Base-by-base conservation (phyloP, 1,140 invertebrate genomes). In the Nasonia giraulti region DNA sequence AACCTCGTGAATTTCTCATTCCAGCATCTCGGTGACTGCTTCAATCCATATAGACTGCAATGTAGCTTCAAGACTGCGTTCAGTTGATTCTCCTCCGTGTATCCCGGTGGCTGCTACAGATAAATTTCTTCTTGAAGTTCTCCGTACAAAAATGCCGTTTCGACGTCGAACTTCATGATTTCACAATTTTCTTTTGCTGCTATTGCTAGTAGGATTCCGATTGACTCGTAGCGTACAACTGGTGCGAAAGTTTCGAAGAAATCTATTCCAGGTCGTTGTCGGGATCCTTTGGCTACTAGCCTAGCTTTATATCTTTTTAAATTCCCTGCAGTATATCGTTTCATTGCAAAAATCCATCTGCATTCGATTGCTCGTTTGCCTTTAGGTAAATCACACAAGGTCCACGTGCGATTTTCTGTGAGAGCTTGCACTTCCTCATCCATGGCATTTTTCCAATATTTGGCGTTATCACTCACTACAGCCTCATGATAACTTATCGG, bases 1-100 rank as follows among this genome's bases (percentile, higher is more conserved):
- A 87, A 87, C 12, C 68, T 50, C 8, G 73, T 75, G 4, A 90
- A 88, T 74, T 86, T 88, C 27, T 89, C 78, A 84, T 93, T 91
- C 92, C 92, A 94, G 92, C 91, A 87, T 66, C 89, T 83, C 23
- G 91, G 89, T 20, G 91, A 88, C 83, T 94, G 92, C 8, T 44
- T 44, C 40, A 44, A 1, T 44, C 40, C 40, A 7, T 44, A 44
- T 6, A 44, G 40, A 10, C 82, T 93, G 91, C 6, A 93, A 82
- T 7, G 90, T 91, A 87, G 77, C 87, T 27, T 85, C 90, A 71
- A 88, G 71, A 17, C 55, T 17, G 75, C 81, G 23, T 12, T 2
- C 6, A 33, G 17, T 33, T 23, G 2, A 62, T 44, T 66, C 87
- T 87, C 78, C 83, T 62, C 68, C n/a, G n/a, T 7, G 27, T 66